Percentiles rank a stretch among this genome's conserved stretches.
Evolutionary conservation across 30 jellyfish, hydroid and myxozoan species (phyloP).

Genomic region (Rhopilema esculentum): DNA sequence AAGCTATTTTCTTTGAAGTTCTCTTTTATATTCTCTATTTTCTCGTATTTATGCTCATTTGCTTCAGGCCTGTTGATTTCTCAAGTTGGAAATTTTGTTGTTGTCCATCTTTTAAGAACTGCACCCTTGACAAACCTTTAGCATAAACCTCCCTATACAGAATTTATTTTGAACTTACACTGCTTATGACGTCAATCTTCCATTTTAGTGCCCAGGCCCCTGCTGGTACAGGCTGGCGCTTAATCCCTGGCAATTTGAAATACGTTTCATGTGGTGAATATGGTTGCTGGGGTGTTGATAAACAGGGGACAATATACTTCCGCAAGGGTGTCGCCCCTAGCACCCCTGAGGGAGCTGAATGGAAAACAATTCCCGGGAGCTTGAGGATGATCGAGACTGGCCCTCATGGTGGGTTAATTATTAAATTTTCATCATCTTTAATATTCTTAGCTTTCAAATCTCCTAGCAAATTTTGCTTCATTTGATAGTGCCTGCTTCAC

Average conservation of each 20-base stretch:
- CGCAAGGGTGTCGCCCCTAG: slow-evolving; percentile 76
- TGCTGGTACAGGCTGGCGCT: slow-evolving; percentile 95
- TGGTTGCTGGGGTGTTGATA: slow-evolving; percentile 96
- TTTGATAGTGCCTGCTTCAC: too few relatives aligned
- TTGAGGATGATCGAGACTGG: slow-evolving; percentile 85
- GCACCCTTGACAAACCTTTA: too few relatives aligned
- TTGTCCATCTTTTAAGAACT: too few relatives aligned
- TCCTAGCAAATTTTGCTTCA: too few relatives aligned
- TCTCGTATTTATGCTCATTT: too few relatives aligned
- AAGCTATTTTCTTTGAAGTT: too few relatives aligned
- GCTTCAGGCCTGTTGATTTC: too few relatives aligned
- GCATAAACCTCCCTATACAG: too few relatives aligned
- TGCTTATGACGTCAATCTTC: neutral
- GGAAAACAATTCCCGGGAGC: slow-evolving; percentile 90
- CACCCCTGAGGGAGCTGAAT: slow-evolving; percentile 88
- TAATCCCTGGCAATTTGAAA: slow-evolving; percentile 80
- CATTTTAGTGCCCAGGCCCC: slow-evolving; percentile 68
- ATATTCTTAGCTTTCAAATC: too few relatives aligned
- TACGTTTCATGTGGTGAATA: slow-evolving; percentile 94
- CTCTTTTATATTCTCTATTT: too few relatives aligned
- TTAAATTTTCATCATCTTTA: neutral
- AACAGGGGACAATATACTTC: slow-evolving; percentile 78
- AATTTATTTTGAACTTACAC: neutral
- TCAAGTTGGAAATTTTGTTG: too few relatives aligned
- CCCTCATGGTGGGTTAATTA: slow-evolving; percentile 25